Evolutionary conservation across 2,797 vertebrate species (phyloP).

Genomic region (Darevskia nairensis): DNA sequence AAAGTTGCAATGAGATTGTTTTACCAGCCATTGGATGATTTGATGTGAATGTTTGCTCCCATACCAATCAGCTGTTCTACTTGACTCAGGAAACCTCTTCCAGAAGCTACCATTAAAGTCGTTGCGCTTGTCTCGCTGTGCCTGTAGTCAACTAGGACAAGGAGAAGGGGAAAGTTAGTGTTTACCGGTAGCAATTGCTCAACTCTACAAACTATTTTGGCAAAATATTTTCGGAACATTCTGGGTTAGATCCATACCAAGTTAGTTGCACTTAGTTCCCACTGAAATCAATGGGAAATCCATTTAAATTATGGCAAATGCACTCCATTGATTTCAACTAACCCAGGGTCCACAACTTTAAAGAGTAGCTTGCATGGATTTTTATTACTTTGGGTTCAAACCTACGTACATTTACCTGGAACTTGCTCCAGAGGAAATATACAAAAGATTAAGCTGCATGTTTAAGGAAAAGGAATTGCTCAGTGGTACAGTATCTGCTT

Average conservation of each 20-base stretch:
- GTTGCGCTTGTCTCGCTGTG: constrained; percentile 92
- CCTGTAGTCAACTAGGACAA: constrained; percentile 88
- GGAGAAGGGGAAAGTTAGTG: constrained; percentile 14
- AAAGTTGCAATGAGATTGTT: background rate
- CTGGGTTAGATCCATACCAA: background rate
- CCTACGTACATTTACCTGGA: background rate
- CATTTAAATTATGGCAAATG: background rate
- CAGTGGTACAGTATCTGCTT: background rate
- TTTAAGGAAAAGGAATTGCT: background rate
- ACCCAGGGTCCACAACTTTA: background rate
- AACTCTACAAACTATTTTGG: constrained; percentile 10
- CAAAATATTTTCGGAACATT: background rate
- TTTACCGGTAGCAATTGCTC: background rate
- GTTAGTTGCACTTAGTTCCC: background rate
- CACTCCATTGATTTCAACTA: background rate
- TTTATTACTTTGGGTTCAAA: constrained; percentile 13
- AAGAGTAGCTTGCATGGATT: background rate
- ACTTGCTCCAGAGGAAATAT: background rate
- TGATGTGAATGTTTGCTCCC: constrained; percentile 88
- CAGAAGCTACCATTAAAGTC: constrained; percentile 92
- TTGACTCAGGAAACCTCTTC: constrained; percentile 88
- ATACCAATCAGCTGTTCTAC: constrained; percentile 91
- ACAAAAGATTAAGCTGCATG: background rate
- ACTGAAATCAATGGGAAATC: background rate
- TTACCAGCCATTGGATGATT: constrained; percentile 94